These are phyloP conservation scores for Calidris pugnax DNA, from an alignment of 2,113 vertebrate species.

Conservation along the genomic window DNA sequence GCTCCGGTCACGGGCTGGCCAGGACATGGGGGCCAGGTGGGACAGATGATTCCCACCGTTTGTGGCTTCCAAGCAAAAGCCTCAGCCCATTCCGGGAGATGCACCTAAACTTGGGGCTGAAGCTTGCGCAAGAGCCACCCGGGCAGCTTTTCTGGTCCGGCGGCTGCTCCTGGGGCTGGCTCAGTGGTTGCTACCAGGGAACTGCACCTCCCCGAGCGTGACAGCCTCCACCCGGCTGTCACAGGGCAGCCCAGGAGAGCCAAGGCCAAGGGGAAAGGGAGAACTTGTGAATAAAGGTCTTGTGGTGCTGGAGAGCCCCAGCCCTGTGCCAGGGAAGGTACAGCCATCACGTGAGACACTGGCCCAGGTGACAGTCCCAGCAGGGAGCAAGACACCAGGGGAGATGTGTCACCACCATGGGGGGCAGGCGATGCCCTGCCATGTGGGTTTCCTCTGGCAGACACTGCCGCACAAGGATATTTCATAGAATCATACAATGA, in stretches of 20 bases:
- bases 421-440: background rate
- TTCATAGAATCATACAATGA: background rate
- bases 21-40: fast-evolving
- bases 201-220: fast-evolving
- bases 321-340: fast-evolving
- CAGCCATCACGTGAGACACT: background rate
- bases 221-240: background rate
- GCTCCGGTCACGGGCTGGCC: background rate
- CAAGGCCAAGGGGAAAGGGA: fast-evolving
- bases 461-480: fast-evolving
- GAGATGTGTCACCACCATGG: fast-evolving
- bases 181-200: background rate
- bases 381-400: no score
- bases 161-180: no score
- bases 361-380: background rate
- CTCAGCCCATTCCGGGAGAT: background rate
- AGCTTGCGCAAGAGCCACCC: fast-evolving
- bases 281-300: fast-evolving
- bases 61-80: background rate
- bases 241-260: background rate
- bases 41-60: background rate
- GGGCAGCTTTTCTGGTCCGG: background rate
- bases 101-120: background rate
- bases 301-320: fast-evolving
- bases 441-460: background rate